Evolutionary conservation across 1,140 invertebrate genomes (phyloP).

Genomic region (Dendrolimus punctatus): DNA sequence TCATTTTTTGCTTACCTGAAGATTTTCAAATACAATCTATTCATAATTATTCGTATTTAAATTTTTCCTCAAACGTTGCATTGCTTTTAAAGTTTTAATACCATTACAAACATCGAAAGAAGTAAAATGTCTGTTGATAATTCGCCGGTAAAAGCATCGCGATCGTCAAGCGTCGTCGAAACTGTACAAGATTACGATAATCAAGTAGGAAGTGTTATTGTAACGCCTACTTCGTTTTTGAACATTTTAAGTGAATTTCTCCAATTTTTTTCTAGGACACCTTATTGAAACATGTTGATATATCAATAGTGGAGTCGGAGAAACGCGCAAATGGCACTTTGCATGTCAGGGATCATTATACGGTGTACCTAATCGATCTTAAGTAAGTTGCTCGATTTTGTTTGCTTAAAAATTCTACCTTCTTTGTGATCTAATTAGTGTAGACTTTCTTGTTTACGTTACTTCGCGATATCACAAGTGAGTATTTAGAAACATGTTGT

Average conservation of each 20-base stretch:
- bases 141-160: constrained; percentile 49
- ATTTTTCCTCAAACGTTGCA: no score
- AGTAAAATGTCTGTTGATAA: constrained; percentile 51
- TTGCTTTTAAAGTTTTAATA: no score
- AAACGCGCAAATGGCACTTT: constrained; percentile 85
- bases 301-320: constrained; percentile 87
- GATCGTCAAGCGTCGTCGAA: constrained; percentile 39
- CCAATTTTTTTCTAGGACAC: constrained; percentile 75
- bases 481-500: neutral
- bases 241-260: constrained; percentile 24
- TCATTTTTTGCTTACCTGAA: constrained; percentile 11
- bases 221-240: constrained; percentile 40
- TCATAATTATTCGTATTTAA: no score
- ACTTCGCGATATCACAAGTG: neutral
- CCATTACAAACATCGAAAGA: constrained; percentile 3
- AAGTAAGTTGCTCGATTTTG: constrained; percentile 74
- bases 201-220: constrained; percentile 33
- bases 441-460: constrained; percentile 1
- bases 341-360: constrained; percentile 87
- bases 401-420: constrained; percentile 24
- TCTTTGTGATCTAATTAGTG: constrained; percentile 20
- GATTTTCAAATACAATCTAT: constrained; percentile 5
- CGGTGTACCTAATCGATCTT: constrained; percentile 88
- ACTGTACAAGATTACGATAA: constrained; percentile 50
- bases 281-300: constrained; percentile 84